These are phyloP conservation scores for Rallus limicola DNA, from an alignment of 2,113 vertebrate species.

Conservation along the genomic window DNA sequence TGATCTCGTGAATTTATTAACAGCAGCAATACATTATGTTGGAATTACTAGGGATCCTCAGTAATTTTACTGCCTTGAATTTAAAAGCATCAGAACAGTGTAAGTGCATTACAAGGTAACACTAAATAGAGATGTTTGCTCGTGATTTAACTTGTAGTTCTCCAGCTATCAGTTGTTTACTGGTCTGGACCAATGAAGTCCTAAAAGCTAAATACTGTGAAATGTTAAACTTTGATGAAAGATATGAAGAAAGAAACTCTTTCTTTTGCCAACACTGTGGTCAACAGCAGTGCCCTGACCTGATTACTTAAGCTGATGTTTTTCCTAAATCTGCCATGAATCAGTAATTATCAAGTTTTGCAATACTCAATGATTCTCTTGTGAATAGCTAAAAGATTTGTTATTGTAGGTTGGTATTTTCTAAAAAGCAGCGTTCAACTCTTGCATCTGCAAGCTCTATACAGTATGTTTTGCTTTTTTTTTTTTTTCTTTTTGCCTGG, in stretches of 20 bases:
- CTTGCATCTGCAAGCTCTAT: slow-evolving; percentile 44
- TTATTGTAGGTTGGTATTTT: slow-evolving; percentile 73
- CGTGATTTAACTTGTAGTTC: slow-evolving; percentile 12
- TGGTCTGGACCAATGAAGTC: slow-evolving; percentile 52
- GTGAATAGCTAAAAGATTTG: slow-evolving; percentile 75
- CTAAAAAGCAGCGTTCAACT: slow-evolving; percentile 29
- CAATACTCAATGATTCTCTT: slow-evolving; percentile 76
- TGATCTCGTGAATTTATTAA: background rate
- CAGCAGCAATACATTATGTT: background rate
- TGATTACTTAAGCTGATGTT: slow-evolving; percentile 82
- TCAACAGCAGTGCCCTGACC: slow-evolving; percentile 75
- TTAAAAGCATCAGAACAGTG: background rate
- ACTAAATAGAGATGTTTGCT: background rate
- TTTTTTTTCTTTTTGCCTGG: background rate
- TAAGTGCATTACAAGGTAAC: background rate
- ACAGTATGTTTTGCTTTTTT: background rate
- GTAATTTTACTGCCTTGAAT: background rate
- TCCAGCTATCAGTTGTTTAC: slow-evolving; percentile 53
- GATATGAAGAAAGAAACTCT: slow-evolving; percentile 60
- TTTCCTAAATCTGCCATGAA: slow-evolving; percentile 83
- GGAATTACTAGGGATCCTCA: background rate
- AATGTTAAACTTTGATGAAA: slow-evolving; percentile 74
- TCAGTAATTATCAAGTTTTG: slow-evolving; percentile 83
- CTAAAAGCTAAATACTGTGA: slow-evolving; percentile 66
- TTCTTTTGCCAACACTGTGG: slow-evolving; percentile 70